These are phyloP conservation scores for Malurus leucopterus DNA, from an alignment of 2,797 vertebrate species.

Conservation along the genomic window DNA sequence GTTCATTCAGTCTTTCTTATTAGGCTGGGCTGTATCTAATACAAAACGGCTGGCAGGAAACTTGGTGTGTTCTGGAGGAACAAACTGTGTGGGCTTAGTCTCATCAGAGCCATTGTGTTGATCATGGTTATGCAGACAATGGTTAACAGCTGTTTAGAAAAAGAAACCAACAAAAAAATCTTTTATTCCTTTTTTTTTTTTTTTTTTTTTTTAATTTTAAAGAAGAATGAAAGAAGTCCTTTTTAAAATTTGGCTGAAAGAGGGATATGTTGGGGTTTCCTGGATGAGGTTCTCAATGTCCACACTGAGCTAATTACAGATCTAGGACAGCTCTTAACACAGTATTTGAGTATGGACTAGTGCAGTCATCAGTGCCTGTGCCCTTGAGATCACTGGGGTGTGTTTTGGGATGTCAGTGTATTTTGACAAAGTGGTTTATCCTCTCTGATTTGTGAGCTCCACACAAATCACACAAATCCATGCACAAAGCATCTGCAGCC, in stretches of 20 bases:
- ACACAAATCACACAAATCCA: neutral
- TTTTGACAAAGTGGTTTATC: neutral
- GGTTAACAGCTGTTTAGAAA: neutral
- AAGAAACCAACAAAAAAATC: neutral
- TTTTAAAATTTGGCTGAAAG: neutral
- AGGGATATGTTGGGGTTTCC: neutral
- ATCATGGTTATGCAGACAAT: slow-evolving; percentile 7
- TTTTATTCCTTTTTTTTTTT: neutral
- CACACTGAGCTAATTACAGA: neutral
- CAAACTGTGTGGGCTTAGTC: slow-evolving; percentile 31
- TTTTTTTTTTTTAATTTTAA: slow-evolving; percentile 8
- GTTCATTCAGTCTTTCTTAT: slow-evolving; percentile 11
- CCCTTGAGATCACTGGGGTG: neutral
- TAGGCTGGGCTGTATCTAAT: neutral
- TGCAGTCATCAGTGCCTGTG: neutral
- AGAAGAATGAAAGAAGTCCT: neutral
- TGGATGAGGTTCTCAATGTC: neutral
- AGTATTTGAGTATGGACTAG: neutral
- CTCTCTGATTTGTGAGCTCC: neutral
- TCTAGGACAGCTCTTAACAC: neutral
- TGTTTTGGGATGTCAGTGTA: neutral
- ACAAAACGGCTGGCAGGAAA: slow-evolving; percentile 21
- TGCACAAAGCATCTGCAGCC: rapidly evolving
- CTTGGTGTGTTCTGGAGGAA: neutral
- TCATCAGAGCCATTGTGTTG: slow-evolving; percentile 57